A percentile compares a stretch with the other conserved stretches of the same genome.
phyloP scores from a whole-genome alignment of 2,888 invertebrate species.

The Cephus nigrinus region DNA sequence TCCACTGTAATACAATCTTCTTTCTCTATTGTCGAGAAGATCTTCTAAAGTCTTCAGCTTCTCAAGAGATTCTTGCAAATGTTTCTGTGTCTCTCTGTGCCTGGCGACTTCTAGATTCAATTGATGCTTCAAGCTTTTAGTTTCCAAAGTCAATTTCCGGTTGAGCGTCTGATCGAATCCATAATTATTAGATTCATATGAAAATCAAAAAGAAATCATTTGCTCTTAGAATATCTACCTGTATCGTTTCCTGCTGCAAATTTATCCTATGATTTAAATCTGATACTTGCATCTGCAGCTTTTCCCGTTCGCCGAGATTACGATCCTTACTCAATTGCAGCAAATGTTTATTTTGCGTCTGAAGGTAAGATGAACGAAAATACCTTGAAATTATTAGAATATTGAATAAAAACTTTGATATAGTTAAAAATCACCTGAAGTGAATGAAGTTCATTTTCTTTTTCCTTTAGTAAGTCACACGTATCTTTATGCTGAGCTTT shows the following conservation, averaged over 20 bases:
- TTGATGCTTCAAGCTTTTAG: slow-evolving; percentile 80
- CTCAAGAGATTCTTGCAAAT: slow-evolving; percentile 72
- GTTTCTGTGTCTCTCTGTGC: slow-evolving; percentile 77
- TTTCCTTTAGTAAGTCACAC: slow-evolving; percentile 75
- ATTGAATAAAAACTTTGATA: background rate
- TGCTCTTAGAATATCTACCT: slow-evolving; percentile 45
- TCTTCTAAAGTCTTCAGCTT: slow-evolving; percentile 74
- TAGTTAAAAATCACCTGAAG: slow-evolving; percentile 63
- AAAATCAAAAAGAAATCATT: background rate
- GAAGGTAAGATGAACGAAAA: slow-evolving; percentile 3
- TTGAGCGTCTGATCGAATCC: slow-evolving; percentile 72
- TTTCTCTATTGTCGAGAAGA: slow-evolving; percentile 70
- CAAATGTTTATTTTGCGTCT: slow-evolving; percentile 78
- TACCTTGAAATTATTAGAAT: background rate
- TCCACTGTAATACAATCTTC: slow-evolving; percentile 50
- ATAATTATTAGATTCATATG: slow-evolving; percentile 8
- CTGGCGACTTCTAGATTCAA: slow-evolving; percentile 76
- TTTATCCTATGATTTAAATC: slow-evolving; percentile 61
- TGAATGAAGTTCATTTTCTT: slow-evolving; percentile 75
- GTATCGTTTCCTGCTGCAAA: slow-evolving; percentile 64
- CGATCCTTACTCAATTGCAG: slow-evolving; percentile 79
- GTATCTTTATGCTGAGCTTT: slow-evolving; percentile 74
- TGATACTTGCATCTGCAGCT: slow-evolving; percentile 72
- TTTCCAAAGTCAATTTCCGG: slow-evolving; percentile 77
- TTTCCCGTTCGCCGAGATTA: slow-evolving; percentile 80